Evolutionary conservation across 2,113 vertebrate species (phyloP), one percentile per base, ranked within the genome.

Genomic region (Trogon surrucura): DNA sequence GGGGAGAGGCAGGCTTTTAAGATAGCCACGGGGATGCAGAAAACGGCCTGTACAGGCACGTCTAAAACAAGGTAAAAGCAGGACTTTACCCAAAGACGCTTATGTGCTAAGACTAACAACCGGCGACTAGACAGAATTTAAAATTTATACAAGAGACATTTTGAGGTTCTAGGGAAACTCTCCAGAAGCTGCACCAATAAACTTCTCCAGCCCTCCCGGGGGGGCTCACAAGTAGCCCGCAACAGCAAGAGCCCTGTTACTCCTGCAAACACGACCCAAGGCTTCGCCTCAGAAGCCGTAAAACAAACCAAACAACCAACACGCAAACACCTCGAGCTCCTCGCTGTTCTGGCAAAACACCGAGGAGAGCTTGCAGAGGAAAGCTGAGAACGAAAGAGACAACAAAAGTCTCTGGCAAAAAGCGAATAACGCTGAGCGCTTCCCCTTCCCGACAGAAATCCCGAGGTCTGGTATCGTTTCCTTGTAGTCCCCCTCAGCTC

Each of bases 21-120:
- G 36, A 38, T 11, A 4, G 34, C 62, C 21, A 26, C 0, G 0
- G 36, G 2, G 45, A 34, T 57, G 45, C 32, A 50, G 67, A 48
- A 26, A 17, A 1, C 25, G 18, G 8, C 5, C 0, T 2, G 17
- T 5, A 15, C 19, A 41, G 56, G 36, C 8, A 45, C 21, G 6
- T 16, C 1, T 2, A 5, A 22, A 53, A 11, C 29, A 6, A 9
- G 0, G 0, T 2, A 32, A 26, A 30, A 82, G n/a, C 32, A 60
- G 21, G 21, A 30, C 54, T 29, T 23, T 5, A 6, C 16, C 45
- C 66, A 20, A 1, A 1, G 80, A 11, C 3, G 12, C 17, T 44
- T 25, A 11, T 32, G 25, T 20, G 30, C 45, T 23, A 3, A 12
- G 27, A 54, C 6, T 4, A 61, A 25, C 16, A 26, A 11, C 23